phyloP scores from a whole-genome alignment of 2,797 vertebrate genomes.

The Okamejei kenojei region DNA sequence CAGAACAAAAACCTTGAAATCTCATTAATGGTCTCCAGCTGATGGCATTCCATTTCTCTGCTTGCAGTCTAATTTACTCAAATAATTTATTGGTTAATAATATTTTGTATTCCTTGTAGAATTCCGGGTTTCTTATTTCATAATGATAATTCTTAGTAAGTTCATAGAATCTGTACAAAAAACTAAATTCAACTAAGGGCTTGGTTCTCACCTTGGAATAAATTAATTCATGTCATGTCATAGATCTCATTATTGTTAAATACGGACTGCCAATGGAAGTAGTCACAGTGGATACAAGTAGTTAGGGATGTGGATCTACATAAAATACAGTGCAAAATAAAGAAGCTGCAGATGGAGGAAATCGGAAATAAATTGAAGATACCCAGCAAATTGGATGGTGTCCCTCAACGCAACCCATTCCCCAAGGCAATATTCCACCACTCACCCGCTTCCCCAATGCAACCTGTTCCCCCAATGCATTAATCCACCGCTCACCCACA shows the following conservation, averaged over 20 bases:
- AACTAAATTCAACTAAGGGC: background rate
- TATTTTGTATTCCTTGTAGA: too few relatives aligned
- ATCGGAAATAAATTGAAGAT: too few relatives aligned
- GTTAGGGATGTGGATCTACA: background rate
- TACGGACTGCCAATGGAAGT: background rate
- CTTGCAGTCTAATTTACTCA: background rate
- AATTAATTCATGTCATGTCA: background rate
- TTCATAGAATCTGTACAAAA: background rate
- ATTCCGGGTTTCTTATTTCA: too few relatives aligned
- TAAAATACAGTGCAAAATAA: background rate
- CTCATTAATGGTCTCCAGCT: background rate
- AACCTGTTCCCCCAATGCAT: too few relatives aligned
- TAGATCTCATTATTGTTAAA: background rate
- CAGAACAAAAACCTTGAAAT: background rate
- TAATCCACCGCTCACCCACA: too few relatives aligned
- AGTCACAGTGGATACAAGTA: background rate
- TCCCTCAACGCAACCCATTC: too few relatives aligned
- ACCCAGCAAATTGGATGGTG: too few relatives aligned
- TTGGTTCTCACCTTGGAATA: background rate
- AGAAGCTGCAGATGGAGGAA: background rate
- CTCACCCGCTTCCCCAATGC: too few relatives aligned
- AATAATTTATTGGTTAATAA: too few relatives aligned
- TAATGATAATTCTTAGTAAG: too few relatives aligned
- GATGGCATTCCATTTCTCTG: background rate
- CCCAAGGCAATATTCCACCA: too few relatives aligned